phyloP scores from a whole-genome alignment of 1,140 invertebrate species.

The Halesus radiatus region DNA sequence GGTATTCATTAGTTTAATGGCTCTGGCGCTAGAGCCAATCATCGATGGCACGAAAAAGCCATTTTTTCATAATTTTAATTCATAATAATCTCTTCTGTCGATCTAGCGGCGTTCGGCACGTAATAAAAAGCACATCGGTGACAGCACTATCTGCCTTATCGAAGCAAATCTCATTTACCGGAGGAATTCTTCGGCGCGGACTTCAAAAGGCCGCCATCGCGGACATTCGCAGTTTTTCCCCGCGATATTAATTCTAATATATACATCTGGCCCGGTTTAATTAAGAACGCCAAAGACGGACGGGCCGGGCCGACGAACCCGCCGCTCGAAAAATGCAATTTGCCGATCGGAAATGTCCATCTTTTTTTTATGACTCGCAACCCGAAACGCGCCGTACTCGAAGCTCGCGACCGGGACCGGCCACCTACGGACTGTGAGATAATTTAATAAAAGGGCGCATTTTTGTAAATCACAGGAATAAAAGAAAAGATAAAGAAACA shows the following conservation, averaged over 20 bases:
- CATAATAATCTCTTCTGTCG: too few relatives aligned
- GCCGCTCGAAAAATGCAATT: slow-evolving; percentile 30
- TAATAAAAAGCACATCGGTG: neutral
- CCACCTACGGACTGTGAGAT: neutral
- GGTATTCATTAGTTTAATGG: too few relatives aligned
- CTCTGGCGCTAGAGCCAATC: too few relatives aligned
- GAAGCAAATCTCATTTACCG: neutral
- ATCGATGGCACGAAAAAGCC: too few relatives aligned
- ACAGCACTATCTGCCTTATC: slow-evolving; percentile 8
- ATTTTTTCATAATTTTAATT: too few relatives aligned
- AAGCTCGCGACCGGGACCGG: neutral
- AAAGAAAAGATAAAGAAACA: too few relatives aligned
- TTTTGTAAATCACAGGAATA: too few relatives aligned
- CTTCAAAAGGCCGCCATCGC: slow-evolving; percentile 7
- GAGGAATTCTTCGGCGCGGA: neutral
- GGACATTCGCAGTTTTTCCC: slow-evolving; percentile 5
- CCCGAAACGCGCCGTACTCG: neutral
- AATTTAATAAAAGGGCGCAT: too few relatives aligned
- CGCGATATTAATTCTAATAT: slow-evolving; percentile 44
- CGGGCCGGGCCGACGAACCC: slow-evolving; percentile 8
- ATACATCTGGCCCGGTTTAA: slow-evolving; percentile 46
- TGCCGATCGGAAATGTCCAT: slow-evolving; percentile 14
- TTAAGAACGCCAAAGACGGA: slow-evolving; percentile 42
- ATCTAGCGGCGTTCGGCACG: neutral
- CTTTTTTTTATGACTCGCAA: slow-evolving; percentile 4